These are phyloP conservation scores for Monochamus alternatus DNA, from an alignment of 2,888 invertebrate species.

Conservation along the genomic window DNA sequence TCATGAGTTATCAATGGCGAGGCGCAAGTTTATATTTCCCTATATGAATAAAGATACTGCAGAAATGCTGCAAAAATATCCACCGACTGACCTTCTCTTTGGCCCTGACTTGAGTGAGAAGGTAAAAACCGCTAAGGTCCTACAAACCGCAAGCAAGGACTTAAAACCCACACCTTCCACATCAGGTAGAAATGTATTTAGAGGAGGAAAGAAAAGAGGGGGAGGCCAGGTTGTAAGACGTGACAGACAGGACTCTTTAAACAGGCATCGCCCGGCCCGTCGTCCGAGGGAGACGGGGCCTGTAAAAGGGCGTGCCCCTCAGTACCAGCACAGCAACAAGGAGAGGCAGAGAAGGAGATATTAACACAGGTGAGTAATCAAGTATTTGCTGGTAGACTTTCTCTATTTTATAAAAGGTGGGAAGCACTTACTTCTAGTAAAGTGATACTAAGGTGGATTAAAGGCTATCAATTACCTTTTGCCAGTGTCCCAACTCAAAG, in stretches of 20 bases:
- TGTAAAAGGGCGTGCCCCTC: conserved; percentile 14
- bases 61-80: conserved; percentile 35
- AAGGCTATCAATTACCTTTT: not conserved
- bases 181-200: not conserved
- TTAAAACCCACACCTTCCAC: not conserved
- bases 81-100: conserved; percentile 35
- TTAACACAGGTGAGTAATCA: not conserved
- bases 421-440: not conserved
- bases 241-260: not conserved
- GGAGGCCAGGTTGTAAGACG: not conserved
- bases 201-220: not conserved
- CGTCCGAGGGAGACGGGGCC: not conserved
- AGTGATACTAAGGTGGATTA: conserved; percentile 1
- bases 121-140: not conserved
- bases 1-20: conserved; percentile 33
- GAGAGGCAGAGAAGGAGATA: not conserved
- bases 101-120: conserved; percentile 39
- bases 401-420: conserved; percentile 5
- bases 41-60: conserved; percentile 38
- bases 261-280: conserved; percentile 14
- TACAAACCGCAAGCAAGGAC: conserved; percentile 1
- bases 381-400: conserved; percentile 7
- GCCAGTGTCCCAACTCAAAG: not conserved
- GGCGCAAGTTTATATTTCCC: conserved; percentile 38
- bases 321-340: not conserved